A percentile compares a stretch with the other conserved stretches of the same genome.
phyloP scores from a whole-genome alignment of 2,888 invertebrate genomes.

The Alloscopus bannaensis region DNA sequence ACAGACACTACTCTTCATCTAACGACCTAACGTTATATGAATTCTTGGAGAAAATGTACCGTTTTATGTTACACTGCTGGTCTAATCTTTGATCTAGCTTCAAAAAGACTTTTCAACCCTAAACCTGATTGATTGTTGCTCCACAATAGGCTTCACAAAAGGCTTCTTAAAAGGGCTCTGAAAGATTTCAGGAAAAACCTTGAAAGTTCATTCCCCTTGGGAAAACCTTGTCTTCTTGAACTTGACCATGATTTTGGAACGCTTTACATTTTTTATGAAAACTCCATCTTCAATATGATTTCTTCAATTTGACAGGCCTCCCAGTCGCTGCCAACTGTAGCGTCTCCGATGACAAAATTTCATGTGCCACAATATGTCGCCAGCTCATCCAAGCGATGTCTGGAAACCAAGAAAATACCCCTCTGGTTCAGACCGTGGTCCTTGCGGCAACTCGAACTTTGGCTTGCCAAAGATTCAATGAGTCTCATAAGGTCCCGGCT shows the following conservation, averaged over 20 bases:
- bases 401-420: constrained; percentile 68
- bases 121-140: no score
- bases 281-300: constrained; percentile 3
- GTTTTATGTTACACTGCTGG: no score
- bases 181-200: constrained; percentile 36
- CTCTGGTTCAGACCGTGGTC: constrained; percentile 71
- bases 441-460: constrained; percentile 70
- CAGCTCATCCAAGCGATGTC: constrained; percentile 72
- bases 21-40: no score
- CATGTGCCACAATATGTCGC: constrained; percentile 71
- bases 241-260: neutral
- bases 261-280: neutral
- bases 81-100: neutral
- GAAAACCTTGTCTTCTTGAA: neutral
- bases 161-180: constrained; percentile 3
- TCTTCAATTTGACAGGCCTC: constrained; percentile 62
- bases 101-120: no score
- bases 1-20: no score
- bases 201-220: constrained; percentile 62
- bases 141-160: no score
- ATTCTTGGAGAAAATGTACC: no score
- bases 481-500: constrained; percentile 69
- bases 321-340: constrained; percentile 71
- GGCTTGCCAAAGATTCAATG: constrained; percentile 72
- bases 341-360: constrained; percentile 65